phyloP scores from a whole-genome alignment of 1,140 invertebrate genomes.

The Cardiocondyla obscurior region DNA sequence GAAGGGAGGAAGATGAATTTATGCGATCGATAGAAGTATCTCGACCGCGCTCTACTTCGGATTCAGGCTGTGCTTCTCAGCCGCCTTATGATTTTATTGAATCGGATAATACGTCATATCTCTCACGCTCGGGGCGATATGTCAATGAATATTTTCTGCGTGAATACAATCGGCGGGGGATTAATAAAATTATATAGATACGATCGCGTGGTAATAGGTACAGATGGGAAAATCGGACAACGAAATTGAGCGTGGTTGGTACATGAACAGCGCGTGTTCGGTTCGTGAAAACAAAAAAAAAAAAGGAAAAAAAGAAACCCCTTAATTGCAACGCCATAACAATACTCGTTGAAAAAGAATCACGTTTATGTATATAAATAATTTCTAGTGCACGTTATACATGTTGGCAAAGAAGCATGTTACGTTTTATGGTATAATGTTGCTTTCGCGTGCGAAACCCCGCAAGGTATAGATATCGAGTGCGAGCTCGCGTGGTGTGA shows the following conservation, averaged over 20 bases:
- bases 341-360: conserved; percentile 35
- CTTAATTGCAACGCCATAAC: neutral
- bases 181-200: conserved; percentile 15
- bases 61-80: neutral
- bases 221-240: neutral
- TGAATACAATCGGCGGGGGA: neutral
- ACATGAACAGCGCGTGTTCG: neutral
- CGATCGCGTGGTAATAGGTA: neutral
- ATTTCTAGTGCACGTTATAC: neutral
- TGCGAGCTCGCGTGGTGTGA: conserved; percentile 48
- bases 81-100: conserved; percentile 51
- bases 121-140: conserved; percentile 7
- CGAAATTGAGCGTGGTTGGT: neutral
- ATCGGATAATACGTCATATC: conserved; percentile 46
- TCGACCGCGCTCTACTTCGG: conserved; percentile 36
- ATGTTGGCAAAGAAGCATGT: conserved; percentile 49
- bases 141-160: conserved; percentile 21
- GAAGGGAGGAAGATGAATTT: conserved; percentile 56
- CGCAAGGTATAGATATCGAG: conserved; percentile 58
- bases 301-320: neutral
- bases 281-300: too few relatives aligned
- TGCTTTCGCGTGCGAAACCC: conserved; percentile 57
- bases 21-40: conserved; percentile 54
- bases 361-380: conserved; percentile 20
- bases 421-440: conserved; percentile 65